Base-by-base conservation (phyloP, 1,140 invertebrate species). In the Cydia amplana region DNA sequence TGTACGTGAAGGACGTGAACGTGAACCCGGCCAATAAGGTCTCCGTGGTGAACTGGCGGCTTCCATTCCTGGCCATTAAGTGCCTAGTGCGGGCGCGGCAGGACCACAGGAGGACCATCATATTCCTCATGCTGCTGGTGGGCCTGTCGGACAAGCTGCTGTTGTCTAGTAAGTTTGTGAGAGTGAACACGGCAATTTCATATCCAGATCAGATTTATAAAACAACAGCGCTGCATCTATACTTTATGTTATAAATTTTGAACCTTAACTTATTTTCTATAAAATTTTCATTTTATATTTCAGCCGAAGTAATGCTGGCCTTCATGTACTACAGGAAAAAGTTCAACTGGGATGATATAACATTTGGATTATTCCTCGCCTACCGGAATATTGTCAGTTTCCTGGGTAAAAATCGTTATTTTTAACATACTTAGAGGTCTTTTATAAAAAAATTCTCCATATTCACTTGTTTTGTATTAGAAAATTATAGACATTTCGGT, bases 311-410 rank as follows among this genome's bases (percentile, higher is more conserved):
- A 12, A 75, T 91, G 1, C 74, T 93, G 2, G 82, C 85, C 6
- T 93, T 92, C 79, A 89, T 93, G 86, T 93, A 88, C 85, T 90
- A 91, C 76, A 83, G 93, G 60, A 87, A 90, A 76, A 91, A 92
- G 76, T 93, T 93, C 77, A 82, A 88, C 25, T 93, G 90, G 90
- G 90, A 91, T 63, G 93, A 93, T 73, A 80, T 93, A 2, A 84
- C 92, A 77, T 93, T 90, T 60, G 90, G 93, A 6, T 87, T 87
- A 6, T 92, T 88, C 74, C 81, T 90, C 7, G 92, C 91, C 5
- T 89, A 92, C 73, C 78, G 73, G 72, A 80, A 80, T 67, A 79
- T 82, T 43, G 74, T 80, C 40, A 78, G 78, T 16, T 76, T 81
- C 6, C 12, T 79, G 32, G 83, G 83, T 84, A 76, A 80, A 55